Evolutionary conservation across 30 jellyfish, hydroid and myxozoan species (phyloP).

Genomic region (Aurelia aurita): DNA sequence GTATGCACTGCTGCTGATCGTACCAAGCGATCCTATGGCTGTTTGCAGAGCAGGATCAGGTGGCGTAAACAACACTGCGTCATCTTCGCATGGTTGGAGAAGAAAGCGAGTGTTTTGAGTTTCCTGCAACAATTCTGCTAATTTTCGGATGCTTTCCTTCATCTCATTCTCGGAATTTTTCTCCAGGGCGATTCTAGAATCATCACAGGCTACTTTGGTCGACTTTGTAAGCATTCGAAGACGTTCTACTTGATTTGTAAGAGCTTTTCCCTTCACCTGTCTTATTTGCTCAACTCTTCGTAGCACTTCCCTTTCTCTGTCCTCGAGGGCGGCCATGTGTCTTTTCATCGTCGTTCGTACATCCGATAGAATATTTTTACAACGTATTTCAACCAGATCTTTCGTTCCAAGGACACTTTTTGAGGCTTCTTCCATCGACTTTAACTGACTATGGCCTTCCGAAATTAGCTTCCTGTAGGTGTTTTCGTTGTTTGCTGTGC

Average conservation of each 20-base stretch:
- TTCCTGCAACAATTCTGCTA: constrained; percentile 73
- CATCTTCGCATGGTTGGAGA: constrained; percentile 95
- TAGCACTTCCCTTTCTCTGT: constrained; percentile 89
- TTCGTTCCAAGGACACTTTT: constrained; percentile 72
- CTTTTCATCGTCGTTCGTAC: constrained; percentile 90
- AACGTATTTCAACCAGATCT: constrained; percentile 85
- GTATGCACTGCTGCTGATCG: constrained; percentile 94
- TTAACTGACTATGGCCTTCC: constrained; percentile 77
- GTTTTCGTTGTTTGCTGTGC: constrained; percentile 40
- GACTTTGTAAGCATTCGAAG: constrained; percentile 58
- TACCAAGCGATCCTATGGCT: constrained; percentile 95
- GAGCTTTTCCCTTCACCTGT: constrained; percentile 94
- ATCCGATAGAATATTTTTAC: constrained; percentile 81
- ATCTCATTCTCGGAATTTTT: constrained; percentile 53
- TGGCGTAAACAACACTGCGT: constrained; percentile 95
- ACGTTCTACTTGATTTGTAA: constrained; percentile 72
- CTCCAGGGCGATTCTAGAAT: constrained; percentile 69
- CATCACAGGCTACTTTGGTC: constrained; percentile 72
- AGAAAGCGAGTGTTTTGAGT: constrained; percentile 61
- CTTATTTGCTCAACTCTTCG: constrained; percentile 92
- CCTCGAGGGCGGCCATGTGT: constrained; percentile 96
- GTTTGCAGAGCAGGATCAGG: constrained; percentile 98
- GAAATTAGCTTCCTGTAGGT: constrained; percentile 72
- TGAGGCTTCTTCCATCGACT: constrained; percentile 89
- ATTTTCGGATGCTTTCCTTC: constrained; percentile 37